Conservation (phyloP, 2,797 vertebrate species). For the Sandelia bainsii region DNA sequence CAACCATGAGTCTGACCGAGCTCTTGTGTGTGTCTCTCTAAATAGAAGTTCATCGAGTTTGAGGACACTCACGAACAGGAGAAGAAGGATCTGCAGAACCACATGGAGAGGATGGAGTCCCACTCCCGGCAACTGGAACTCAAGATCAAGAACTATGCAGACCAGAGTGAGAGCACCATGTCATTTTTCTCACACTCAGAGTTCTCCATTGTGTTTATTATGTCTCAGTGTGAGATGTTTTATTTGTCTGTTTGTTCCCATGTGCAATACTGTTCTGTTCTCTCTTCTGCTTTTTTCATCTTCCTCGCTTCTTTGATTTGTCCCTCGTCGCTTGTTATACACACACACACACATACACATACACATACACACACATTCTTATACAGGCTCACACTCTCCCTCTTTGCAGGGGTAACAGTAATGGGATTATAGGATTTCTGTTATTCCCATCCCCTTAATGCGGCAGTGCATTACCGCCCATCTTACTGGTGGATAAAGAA, state of each 20-base stretch:
- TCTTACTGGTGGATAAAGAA: conserved; percentile 67
- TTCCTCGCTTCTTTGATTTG: conserved; percentile 22
- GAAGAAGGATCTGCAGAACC: conserved; percentile 95
- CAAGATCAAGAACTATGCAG: conserved; percentile 95
- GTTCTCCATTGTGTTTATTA: neutral
- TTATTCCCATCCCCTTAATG: conserved; percentile 69
- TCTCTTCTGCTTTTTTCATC: neutral
- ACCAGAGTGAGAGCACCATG: conserved; percentile 88
- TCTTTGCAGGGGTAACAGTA: conserved; percentile 55
- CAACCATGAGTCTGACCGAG: neutral
- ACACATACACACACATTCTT: conserved; percentile 1
- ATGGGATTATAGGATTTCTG: conserved; percentile 80
- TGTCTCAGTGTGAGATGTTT: neutral
- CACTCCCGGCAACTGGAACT: conserved; percentile 95
- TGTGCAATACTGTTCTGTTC: neutral
- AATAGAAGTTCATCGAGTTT: conserved; percentile 97
- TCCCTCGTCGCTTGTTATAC: conserved; percentile 5
- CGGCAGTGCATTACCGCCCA: conserved; percentile 50
- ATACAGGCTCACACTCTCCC: conserved; percentile 10
- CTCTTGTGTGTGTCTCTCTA: conserved; percentile 2
- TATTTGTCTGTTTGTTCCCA: neutral
- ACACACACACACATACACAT: neutral
- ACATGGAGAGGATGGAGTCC: conserved; percentile 92
- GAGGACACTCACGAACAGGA: conserved; percentile 98
- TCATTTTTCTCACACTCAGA: neutral